Conservation (phyloP, 1,140 invertebrate genomes). For the Campoletis sonorensis region DNA sequence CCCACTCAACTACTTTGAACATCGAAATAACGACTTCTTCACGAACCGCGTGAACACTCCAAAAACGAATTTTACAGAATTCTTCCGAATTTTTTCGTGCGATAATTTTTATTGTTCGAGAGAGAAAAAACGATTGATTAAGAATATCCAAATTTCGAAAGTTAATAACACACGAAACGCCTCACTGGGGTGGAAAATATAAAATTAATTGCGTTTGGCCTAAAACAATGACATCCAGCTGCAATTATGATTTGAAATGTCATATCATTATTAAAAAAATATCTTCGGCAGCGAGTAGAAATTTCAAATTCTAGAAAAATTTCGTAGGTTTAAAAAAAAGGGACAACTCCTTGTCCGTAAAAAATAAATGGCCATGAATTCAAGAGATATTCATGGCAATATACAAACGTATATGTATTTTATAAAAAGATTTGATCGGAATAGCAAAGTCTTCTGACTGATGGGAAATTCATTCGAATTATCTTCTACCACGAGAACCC, state of each 20-base stretch:
- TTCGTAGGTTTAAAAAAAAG: background rate
- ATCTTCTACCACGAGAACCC: slow-evolving; percentile 45
- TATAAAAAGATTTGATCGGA: background rate
- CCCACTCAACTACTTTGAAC: no score
- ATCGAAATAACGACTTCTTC: no score
- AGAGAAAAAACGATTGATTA: no score
- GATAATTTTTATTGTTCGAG: no score
- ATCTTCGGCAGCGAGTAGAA: background rate
- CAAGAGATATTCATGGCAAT: no score
- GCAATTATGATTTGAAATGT: background rate
- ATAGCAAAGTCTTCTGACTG: background rate
- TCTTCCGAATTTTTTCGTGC: no score
- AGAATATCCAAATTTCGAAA: no score
- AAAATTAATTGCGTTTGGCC: background rate
- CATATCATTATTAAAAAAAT: background rate
- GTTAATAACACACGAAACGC: no score
- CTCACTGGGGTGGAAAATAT: background rate
- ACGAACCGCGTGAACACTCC: no score
- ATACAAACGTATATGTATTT: no score
- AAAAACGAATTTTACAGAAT: no score
- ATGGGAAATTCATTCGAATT: slow-evolving; percentile 56
- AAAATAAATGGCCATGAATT: background rate
- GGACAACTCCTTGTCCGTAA: background rate
- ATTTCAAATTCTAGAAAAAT: background rate
- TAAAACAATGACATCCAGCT: no score